Evolutionary conservation across 1,140 invertebrate genomes (phyloP), one percentile per base, ranked within the genome.

Genomic region (Lineus longissimus): DNA sequence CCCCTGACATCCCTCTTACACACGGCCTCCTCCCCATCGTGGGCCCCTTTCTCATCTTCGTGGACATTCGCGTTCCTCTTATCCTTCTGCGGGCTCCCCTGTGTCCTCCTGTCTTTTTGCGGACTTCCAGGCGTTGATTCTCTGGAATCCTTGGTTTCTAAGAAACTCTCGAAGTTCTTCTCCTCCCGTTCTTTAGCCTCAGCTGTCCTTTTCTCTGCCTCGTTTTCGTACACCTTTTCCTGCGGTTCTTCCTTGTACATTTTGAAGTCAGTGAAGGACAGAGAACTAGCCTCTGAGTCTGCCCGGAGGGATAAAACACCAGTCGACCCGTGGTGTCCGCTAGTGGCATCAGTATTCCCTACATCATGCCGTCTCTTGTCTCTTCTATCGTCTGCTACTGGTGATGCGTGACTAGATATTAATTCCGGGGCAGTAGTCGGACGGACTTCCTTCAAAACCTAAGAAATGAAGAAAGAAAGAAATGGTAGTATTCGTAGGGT

Each of bases 231-330:
- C 6, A 22, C 25, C 6, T 6, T n/a, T 9, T 51, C 47, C n/a
- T 4, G n/a, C 6, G 25, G 25, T 6, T 9, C 6, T 27, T 51
- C 47, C n/a, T 27, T 27, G n/a, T 51, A 51, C 47, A 51, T 51
- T 19, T 51, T 51, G 47, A 51, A 51, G 47, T 51, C 47, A 4
- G n/a, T 51, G 47, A 51, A 51, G 15, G 33, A 36, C 33, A 36
- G 33, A 36, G 33, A 36, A 51, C 47, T 51, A 4, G 25, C 47
- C 6, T 19, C n/a, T 9, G 47, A 51, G 4, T 51, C 47, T 6
- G 47, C n/a, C 9, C 9, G 4, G 4, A 27, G 6, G 47, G n/a
- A 19, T 6, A 51, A 9, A 22, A 51, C 47, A 4, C 47, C 25
- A n/a, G 47, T 19, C n/a, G 47, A 51, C 6, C 4, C n/a, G n/a